phyloP scores from a whole-genome alignment of 1,140 invertebrate species.

The Drosophila ohnishii region DNA sequence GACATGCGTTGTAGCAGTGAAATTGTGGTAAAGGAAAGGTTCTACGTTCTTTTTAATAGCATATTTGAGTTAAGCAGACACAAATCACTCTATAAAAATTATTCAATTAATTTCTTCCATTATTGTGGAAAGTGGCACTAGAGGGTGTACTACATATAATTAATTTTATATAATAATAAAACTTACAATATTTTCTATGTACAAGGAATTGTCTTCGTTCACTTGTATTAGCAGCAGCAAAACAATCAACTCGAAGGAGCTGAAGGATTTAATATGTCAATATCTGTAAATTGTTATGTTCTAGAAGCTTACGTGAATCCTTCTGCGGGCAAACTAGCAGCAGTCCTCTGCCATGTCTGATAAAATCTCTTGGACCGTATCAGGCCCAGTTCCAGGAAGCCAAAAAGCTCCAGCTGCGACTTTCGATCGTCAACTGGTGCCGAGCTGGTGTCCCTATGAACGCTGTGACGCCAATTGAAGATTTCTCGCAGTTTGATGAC shows the following conservation, averaged over 20 bases:
- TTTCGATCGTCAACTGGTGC: slow-evolving; percentile 41
- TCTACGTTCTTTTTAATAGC: no score
- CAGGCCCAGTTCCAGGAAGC: slow-evolving; percentile 61
- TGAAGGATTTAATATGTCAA: slow-evolving; percentile 13
- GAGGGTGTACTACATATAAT: no score
- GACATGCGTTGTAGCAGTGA: no score
- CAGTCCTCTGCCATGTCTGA: slow-evolving; percentile 68
- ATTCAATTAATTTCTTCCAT: no score
- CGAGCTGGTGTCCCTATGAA: neutral
- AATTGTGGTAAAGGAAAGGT: no score
- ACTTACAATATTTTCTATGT: slow-evolving; percentile 82
- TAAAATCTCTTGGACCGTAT: slow-evolving; percentile 74
- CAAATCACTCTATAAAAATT: no score
- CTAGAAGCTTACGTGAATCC: slow-evolving; percentile 44
- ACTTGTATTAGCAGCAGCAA: slow-evolving; percentile 82
- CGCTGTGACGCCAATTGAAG: slow-evolving; percentile 56
- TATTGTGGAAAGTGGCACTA: no score
- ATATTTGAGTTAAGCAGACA: no score
- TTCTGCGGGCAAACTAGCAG: slow-evolving; percentile 40
- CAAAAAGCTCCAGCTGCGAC: slow-evolving; percentile 70
- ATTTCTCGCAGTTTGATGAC: slow-evolving; percentile 66
- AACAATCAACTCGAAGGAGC: slow-evolving; percentile 83
- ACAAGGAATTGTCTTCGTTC: slow-evolving; percentile 76
- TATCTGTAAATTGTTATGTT: neutral
- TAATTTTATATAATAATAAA: no score